Evolutionary conservation across 2,888 invertebrate species (phyloP).

Genomic region (Acrocyrtus sp.): DNA sequence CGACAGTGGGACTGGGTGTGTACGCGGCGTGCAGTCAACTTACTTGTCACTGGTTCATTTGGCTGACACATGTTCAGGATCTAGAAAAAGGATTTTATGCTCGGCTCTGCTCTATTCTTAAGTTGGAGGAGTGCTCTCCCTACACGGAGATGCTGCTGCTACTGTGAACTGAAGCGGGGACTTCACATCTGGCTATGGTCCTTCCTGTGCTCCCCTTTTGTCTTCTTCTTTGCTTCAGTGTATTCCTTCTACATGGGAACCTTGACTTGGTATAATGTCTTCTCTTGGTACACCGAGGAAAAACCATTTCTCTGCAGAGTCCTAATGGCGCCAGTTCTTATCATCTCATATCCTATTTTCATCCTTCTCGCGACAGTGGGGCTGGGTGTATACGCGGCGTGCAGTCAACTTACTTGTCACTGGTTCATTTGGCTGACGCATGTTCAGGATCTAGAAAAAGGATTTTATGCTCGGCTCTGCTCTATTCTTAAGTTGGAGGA

Average conservation of each 20-base stretch:
- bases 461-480: slow-evolving; percentile 82
- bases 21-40: slow-evolving; percentile 77
- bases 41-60: slow-evolving; percentile 75
- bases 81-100: slow-evolving; percentile 84
- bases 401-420: slow-evolving; percentile 77
- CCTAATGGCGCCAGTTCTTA: slow-evolving; percentile 75
- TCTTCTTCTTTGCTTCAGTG: slow-evolving; percentile 73
- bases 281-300: slow-evolving; percentile 76
- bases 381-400: slow-evolving; percentile 75
- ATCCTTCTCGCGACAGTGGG: slow-evolving; percentile 75
- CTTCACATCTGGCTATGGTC: slow-evolving; percentile 75
- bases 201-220: slow-evolving; percentile 75
- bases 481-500: slow-evolving; percentile 75
- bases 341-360: slow-evolving; percentile 77
- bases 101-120: slow-evolving; percentile 76
- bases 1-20: slow-evolving; percentile 74
- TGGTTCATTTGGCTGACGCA: slow-evolving; percentile 77
- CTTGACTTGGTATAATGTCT: slow-evolving; percentile 80
- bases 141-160: slow-evolving; percentile 73
- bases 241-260: slow-evolving; percentile 82
- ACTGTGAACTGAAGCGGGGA: slow-evolving; percentile 71
- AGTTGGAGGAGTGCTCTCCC: slow-evolving; percentile 78
- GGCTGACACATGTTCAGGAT: slow-evolving; percentile 78
- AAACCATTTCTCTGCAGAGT: slow-evolving; percentile 73
- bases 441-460: slow-evolving; percentile 80